These are phyloP conservation scores for Ormyrus rosae DNA, from an alignment of 2,888 invertebrate species.

Conservation along the genomic window DNA sequence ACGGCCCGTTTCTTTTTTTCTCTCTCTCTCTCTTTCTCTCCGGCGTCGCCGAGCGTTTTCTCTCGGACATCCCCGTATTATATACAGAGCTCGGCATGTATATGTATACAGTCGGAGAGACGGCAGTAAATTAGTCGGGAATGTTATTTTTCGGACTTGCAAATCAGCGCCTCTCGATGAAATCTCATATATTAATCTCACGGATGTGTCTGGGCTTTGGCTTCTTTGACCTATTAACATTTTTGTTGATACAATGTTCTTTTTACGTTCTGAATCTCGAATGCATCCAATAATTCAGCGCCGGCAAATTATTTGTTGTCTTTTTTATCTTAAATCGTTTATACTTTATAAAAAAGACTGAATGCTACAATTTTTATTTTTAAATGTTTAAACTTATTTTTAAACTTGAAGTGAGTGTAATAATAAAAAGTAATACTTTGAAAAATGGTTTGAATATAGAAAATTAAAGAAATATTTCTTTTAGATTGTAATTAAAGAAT, in stretches of 20 bases:
- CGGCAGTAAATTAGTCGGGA: constrained; percentile 26
- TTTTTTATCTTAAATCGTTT: background rate
- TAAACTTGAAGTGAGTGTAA: too few species aligned
- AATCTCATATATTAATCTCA: constrained; percentile 33
- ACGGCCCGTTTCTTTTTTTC: too few species aligned
- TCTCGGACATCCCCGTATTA: too few species aligned
- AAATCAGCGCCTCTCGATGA: constrained; percentile 11
- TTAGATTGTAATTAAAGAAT: too few species aligned
- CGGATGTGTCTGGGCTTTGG: constrained; percentile 5
- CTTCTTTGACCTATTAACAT: constrained; percentile 34
- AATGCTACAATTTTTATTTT: background rate
- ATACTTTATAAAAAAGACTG: background rate
- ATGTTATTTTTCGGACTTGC: constrained; percentile 35
- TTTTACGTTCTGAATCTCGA: background rate
- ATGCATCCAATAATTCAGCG: background rate
- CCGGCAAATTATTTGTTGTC: background rate
- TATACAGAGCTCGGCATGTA: too few species aligned
- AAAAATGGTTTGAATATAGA: too few species aligned
- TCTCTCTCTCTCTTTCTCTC: too few species aligned
- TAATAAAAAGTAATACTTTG: too few species aligned
- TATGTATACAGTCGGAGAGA: too few species aligned
- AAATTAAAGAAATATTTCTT: too few species aligned
- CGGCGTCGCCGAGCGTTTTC: too few species aligned
- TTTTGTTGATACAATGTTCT: background rate
- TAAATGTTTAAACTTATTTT: too few species aligned